Conservation (phyloP, 2,888 invertebrate species). For the Drosophila heteroneura region DNA sequence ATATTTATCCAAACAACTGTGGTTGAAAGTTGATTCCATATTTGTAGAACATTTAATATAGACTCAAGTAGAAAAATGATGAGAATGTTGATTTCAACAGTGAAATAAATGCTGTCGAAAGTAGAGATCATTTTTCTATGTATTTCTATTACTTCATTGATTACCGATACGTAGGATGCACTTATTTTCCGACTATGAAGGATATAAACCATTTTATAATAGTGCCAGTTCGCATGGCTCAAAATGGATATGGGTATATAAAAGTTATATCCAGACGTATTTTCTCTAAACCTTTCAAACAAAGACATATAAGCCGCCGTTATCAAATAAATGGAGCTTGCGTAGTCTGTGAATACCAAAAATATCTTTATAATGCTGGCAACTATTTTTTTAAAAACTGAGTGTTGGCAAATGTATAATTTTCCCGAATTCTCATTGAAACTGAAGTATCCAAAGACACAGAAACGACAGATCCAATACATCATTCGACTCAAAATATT, state of each 20-base stretch:
- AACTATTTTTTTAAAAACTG: neutral
- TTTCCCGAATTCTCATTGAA: conserved; percentile 1
- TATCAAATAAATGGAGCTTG: neutral
- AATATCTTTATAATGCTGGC: neutral
- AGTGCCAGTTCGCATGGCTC: neutral
- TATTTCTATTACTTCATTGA: conserved; percentile 12
- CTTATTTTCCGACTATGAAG: conserved; percentile 13
- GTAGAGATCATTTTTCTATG: conserved; percentile 4
- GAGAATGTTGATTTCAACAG: neutral
- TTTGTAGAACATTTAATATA: neutral
- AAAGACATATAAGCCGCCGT: neutral
- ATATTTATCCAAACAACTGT: neutral
- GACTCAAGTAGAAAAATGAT: neutral
- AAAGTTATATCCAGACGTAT: neutral
- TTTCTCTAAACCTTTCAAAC: neutral
- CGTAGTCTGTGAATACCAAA: neutral
- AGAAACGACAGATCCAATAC: neutral
- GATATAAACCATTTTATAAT: neutral
- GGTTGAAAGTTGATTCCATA: neutral
- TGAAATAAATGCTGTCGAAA: neutral
- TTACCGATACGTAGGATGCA: neutral
- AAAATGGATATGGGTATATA: neutral
- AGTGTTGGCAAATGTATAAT: conserved; percentile 1
- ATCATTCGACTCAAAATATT: neutral
- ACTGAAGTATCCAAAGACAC: conserved; percentile 7